These are phyloP conservation scores for Ceratoteleas bidentatus DNA, from an alignment of 1,140 invertebrate genomes.

Conservation along the genomic window DNA sequence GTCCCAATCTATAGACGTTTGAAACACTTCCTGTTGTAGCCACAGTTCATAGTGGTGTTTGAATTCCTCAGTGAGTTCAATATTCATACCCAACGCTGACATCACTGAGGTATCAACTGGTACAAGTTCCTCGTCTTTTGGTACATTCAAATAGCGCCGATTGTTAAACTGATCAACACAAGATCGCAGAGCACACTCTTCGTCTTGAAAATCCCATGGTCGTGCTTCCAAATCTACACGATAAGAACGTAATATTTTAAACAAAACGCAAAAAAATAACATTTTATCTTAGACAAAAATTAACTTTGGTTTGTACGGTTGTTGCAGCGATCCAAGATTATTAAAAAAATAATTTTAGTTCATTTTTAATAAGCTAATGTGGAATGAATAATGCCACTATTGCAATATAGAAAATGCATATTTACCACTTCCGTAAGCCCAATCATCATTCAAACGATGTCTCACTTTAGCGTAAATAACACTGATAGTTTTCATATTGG, in stretches of 20 bases:
- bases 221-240: constrained; percentile 98
- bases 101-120: constrained; percentile 93
- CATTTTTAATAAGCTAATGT: too few relatives aligned
- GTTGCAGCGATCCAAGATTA: too few relatives aligned
- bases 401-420: constrained; percentile 33
- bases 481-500: constrained; percentile 99
- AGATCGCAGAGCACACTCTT: constrained; percentile 96
- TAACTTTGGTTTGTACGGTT: too few relatives aligned
- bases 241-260: too few relatives aligned
- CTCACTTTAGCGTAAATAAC: constrained; percentile 99
- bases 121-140: constrained; percentile 86
- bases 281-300: too few relatives aligned
- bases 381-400: neutral
- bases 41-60: constrained; percentile 98
- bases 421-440: constrained; percentile 98
- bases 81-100: constrained; percentile 88
- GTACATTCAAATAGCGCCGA: constrained; percentile 88
- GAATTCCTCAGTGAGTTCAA: constrained; percentile 96
- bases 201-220: constrained; percentile 99
- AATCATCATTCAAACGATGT: constrained; percentile 98
- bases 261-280: constrained; percentile 18
- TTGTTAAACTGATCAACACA: constrained; percentile 98
- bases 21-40: constrained; percentile 98
- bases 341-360: constrained; percentile 5
- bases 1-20: constrained; percentile 91